Evolutionary conservation across 2,888 invertebrate genomes (phyloP).

Genomic region (Schizotus pectinicornis): DNA sequence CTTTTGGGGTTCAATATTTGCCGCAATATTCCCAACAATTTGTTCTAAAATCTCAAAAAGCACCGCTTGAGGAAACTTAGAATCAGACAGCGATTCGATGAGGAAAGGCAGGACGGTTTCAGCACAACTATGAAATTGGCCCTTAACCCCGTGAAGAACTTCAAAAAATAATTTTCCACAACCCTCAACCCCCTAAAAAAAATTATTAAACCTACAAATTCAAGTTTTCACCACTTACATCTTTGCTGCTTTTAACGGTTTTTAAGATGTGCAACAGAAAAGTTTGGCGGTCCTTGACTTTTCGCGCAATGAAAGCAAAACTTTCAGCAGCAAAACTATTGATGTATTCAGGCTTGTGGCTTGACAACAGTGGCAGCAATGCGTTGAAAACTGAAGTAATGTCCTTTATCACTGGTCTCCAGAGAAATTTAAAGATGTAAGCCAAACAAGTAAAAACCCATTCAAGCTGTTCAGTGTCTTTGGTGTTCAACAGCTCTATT

Average conservation of each 20-base stretch:
- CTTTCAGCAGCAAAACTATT: constrained; percentile 95
- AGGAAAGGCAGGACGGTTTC: constrained; percentile 73
- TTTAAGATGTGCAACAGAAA: constrained; percentile 75
- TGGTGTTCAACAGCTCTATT: constrained; percentile 72
- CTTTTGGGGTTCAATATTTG: constrained; percentile 68
- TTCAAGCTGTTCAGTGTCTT: constrained; percentile 85
- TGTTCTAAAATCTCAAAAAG: constrained; percentile 71
- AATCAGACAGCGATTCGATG: constrained; percentile 66
- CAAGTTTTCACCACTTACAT: constrained; percentile 64
- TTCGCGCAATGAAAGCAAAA: constrained; percentile 92
- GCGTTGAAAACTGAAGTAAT: constrained; percentile 74
- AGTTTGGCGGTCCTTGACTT: constrained; percentile 79
- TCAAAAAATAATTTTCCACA: constrained; percentile 89
- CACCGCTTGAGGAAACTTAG: constrained; percentile 62
- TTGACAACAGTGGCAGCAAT: constrained; percentile 77
- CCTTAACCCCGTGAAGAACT: constrained; percentile 81
- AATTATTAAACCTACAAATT: constrained; percentile 18
- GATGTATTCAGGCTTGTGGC: constrained; percentile 80
- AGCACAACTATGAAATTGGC: constrained; percentile 85
- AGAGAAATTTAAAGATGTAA: constrained; percentile 88
- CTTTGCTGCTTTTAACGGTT: constrained; percentile 69
- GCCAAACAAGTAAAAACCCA: constrained; percentile 86
- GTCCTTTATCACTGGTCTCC: constrained; percentile 82
- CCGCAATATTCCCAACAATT: constrained; percentile 68
- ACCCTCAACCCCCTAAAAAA: constrained; percentile 73